Evolutionary conservation across 2,888 invertebrate species (phyloP), one percentile per base, ranked within the genome.

Genomic region (Petrophora chlorosata): DNA sequence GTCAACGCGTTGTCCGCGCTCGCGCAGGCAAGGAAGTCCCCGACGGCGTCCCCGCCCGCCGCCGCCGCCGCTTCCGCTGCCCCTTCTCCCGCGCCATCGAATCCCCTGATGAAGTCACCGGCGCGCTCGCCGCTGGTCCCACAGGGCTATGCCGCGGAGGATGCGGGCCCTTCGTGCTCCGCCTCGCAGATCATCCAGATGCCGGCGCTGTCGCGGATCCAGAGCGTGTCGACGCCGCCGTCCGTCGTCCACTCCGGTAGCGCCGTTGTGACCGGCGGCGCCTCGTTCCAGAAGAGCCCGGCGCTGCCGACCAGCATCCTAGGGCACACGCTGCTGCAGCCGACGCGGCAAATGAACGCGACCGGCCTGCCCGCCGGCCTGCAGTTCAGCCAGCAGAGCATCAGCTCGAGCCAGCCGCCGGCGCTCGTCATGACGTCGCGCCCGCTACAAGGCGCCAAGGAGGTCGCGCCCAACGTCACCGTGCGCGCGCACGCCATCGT

Each of bases 371-470:
- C 81, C 0, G 75, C 70, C 40, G 85, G 78, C 57, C 63, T 88
- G 43, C 73, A 80, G 25, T 86, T 85, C 46, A 85, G 76, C 49
- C 79, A 83, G 42, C 90, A 91, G 61, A 86, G 82, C 56, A 88
- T 91, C 40, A 90, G 86, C 65, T 79, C 88, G 43, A 91, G 89
- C 74, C 91, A 90, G 63, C 91, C 91, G 1, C 91, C 91, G 5
- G 90, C 90, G 2, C 65, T 91, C 43, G 88, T 91, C 3, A 90
- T 91, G 90, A 90, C 89, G 26, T 85, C 91, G 1, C 74, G 90
- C 52, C 79, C 89, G 3, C 53, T 82, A n/a, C 78, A 85, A 12
- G 79, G 75, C 7, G 82, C 73, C 53, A 89, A 89, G 54, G 89
- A 89, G 60, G 76, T 82, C 2, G 64, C 87, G 3, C 86, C 89